These are phyloP conservation scores for Hippocampus mohnikei DNA, from an alignment of 2,113 vertebrate genomes.

Conservation along the genomic window DNA sequence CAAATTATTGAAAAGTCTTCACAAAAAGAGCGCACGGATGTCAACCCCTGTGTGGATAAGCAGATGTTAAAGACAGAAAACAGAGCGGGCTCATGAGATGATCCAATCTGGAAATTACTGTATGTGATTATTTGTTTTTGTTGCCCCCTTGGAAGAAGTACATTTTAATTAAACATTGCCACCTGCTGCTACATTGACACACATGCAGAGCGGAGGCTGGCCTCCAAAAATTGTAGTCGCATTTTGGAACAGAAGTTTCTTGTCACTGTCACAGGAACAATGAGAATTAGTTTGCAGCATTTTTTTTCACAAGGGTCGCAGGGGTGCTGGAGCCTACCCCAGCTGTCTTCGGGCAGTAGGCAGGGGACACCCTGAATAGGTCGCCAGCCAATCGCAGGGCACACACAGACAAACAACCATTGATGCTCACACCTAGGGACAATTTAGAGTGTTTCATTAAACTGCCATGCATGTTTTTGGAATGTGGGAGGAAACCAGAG, in stretches of 20 bases:
- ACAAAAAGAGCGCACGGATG: neutral
- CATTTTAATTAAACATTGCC: slow-evolving; percentile 58
- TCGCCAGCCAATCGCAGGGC: too few relatives aligned
- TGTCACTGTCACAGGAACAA: too few relatives aligned
- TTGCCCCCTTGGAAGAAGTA: neutral
- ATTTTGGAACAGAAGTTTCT: neutral
- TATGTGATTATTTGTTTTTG: neutral
- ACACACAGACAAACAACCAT: too few relatives aligned
- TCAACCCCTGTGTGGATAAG: neutral
- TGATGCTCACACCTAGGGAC: too few relatives aligned
- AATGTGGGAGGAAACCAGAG: too few relatives aligned
- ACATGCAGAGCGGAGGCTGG: slow-evolving; percentile 18
- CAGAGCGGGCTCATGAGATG: neutral
- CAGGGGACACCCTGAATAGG: too few relatives aligned
- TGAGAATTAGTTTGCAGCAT: too few relatives aligned
- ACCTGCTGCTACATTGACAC: slow-evolving; percentile 46
- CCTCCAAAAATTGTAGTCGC: neutral
- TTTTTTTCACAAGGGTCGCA: too few relatives aligned
- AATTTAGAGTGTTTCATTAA: too few relatives aligned
- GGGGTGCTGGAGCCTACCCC: too few relatives aligned
- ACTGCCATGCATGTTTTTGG: too few relatives aligned
- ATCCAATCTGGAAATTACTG: neutral
- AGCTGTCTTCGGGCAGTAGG: too few relatives aligned
- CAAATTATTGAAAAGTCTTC: neutral
- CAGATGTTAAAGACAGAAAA: neutral